Evolutionary conservation across 2,888 invertebrate genomes (phyloP), one percentile per base, ranked within the genome.

Genomic region (Drosophila paracracens): DNA sequence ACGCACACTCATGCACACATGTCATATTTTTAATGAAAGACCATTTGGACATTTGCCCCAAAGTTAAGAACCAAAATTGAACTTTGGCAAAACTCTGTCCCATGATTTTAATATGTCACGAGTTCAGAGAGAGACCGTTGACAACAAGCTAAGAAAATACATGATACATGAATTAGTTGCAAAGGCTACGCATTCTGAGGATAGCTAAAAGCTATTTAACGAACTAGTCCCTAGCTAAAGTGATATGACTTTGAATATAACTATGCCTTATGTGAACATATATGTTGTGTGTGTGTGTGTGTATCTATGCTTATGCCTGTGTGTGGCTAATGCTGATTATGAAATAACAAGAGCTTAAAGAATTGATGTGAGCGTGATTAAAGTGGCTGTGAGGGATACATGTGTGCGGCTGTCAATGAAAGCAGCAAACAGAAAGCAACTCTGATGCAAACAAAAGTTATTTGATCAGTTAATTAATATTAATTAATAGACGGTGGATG

Each of bases 1-100:
- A 62, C 25, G 33, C 57, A 36, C 60, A 53, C 61, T 58, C 36
- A 27, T 40, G 16, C 54, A 50, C 38, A 74, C 58, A 69, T 73
- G 60, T 65, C 77, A 74, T 80, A 82, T 70, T 79, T 81, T 80
- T 82, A 81, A 81, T 80, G 74, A 81, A 82, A 80, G 53, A 53
- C 63, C 66, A 18, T 61, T 35, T 59, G 76, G 57, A 51, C 57
- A 67, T 63, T 64, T 27, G 64, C 70, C 21, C 64, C 63, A 35
- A 76, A 79, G 65, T 76, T 69, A 69, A 67, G 54, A 57, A 11
- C 60, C 62, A 50, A 64, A 60, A 74, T 43, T 52, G 61, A 43
- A 31, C 18, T 59, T 51, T 29, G 53, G 51, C 36, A 51, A n/a
- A 68, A 54, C 58, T 29, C 31, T 63, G 16, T 46, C 25, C 11